Percentiles rank a stretch among this genome's conserved stretches.
Conservation (phyloP, 1,140 invertebrate species). For the Chrysopa pallens region DNA sequence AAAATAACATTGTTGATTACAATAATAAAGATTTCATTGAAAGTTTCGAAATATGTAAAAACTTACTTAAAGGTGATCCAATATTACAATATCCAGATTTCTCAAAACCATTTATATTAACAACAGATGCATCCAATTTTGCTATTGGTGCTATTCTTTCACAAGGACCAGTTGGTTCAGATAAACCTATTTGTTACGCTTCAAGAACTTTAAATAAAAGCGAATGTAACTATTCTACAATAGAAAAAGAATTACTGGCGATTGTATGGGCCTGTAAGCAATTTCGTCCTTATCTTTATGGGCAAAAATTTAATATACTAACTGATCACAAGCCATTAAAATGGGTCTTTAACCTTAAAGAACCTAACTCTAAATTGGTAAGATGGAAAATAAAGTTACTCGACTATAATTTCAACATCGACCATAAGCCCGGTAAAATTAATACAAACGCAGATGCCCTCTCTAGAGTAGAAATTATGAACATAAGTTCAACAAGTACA, state of each 20-base stretch:
- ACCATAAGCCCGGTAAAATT: conserved; percentile 11
- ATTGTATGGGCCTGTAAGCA: conserved; percentile 17
- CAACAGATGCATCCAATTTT: conserved; percentile 4
- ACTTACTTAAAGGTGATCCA: conserved; percentile 5
- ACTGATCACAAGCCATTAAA: conserved; percentile 20
- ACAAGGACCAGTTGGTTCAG: conserved; percentile 2
- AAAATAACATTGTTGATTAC: conserved; percentile 7
- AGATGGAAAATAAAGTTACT: conserved; percentile 27
- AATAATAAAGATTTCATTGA: conserved; percentile 4
- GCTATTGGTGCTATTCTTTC: conserved; percentile 6
- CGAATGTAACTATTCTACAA: neutral
- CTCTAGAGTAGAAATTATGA: conserved; percentile 14
- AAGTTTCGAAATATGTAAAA: conserved; percentile 6
- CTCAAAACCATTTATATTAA: conserved; percentile 4
- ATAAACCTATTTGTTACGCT: conserved; percentile 2
- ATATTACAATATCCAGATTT: conserved; percentile 9
- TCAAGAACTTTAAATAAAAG: conserved; percentile 1
- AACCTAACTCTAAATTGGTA: conserved; percentile 24
- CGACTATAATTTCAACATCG: conserved; percentile 19
- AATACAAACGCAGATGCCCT: conserved; percentile 19
- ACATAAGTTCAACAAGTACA: neutral
- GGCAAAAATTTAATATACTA: conserved; percentile 14
- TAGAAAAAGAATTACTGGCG: conserved; percentile 12
- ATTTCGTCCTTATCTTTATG: conserved; percentile 19
- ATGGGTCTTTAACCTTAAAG: conserved; percentile 13